Evolutionary conservation across 2,113 vertebrate genomes (phyloP), one percentile per base, ranked within the genome.

Genomic region (Trichechus manatus): DNA sequence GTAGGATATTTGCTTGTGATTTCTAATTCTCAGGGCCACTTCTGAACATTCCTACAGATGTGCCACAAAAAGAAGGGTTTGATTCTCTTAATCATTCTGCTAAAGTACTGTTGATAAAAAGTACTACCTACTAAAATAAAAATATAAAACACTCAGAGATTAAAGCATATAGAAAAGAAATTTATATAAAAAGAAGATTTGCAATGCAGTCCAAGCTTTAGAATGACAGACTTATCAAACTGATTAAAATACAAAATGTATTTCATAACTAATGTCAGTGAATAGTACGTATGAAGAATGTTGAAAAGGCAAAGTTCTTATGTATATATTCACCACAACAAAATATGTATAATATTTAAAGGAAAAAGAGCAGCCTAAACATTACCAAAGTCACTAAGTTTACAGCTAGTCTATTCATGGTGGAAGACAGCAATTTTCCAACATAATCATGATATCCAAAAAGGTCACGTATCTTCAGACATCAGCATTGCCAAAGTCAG

Each of bases 21-120:
- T 96, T 96, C 56, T 93, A 20, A 80, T 64, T 91, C 77, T 85
- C 66, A 91, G 42, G 82, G 33, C 75, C 64, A 53, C 91, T 90
- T 93, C 68, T 50, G 23, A 66, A 25, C 31, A 79, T 95, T 93
- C 42, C 64, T 84, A 5, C 23, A 66, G 10, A 89, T 85, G 70
- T n/a, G 5, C 33, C 36, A 63, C 39, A 66, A 77, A 79, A 80
- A 59, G 63, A 85, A 93, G 33, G 90, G 22, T 75, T 81, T 93
- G 74, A 36, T 75, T 93, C 83, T 86, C 39, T 88, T 95, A 94
- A 44, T 14, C 33, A 84, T n/a, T 53, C 23, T 79, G 44, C 61
- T 91, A 94, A 92, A 96, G 70, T 77, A 42, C n/a, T 74, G 1
- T 42, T 84, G 68, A 36, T 85, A 70, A 31, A 82, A 33, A 86